Conservation (phyloP, 2,797 vertebrate genomes). For the Arvicola amphibius region DNA sequence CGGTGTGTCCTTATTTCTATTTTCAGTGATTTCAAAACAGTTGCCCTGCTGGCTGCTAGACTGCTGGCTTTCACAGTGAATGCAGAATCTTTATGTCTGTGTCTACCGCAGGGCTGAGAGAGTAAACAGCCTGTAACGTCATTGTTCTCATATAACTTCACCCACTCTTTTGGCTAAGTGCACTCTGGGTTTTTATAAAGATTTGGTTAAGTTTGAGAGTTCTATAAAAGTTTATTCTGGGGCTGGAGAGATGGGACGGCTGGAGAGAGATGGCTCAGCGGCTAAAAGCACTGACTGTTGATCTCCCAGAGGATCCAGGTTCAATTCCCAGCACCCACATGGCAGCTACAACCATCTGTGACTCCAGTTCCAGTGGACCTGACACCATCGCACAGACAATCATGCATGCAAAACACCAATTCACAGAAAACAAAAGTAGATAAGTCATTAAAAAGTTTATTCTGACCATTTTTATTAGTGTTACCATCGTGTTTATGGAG, state of each 20-base stretch:
- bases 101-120: background rate
- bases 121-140: background rate
- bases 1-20: background rate
- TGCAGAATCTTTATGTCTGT: background rate
- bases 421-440: background rate
- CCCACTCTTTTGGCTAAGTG: background rate
- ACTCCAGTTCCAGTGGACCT: too few relatives aligned
- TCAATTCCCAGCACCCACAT: background rate
- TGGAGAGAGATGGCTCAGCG: too few relatives aligned
- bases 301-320: background rate
- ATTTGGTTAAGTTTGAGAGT: slow-evolving; percentile 21
- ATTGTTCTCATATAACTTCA: background rate
- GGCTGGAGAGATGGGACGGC: background rate
- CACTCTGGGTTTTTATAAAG: background rate
- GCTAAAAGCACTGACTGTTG: background rate
- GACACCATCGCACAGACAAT: background rate
- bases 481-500: background rate
- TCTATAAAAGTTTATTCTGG: background rate
- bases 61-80: background rate
- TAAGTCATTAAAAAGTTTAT: background rate
- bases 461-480: background rate
- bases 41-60: background rate
- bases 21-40: slow-evolving; percentile 26
- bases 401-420: background rate
- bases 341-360: background rate